Evolutionary conservation across 2,888 invertebrate genomes (phyloP).

Genomic region (Apocheima hispidaria): DNA sequence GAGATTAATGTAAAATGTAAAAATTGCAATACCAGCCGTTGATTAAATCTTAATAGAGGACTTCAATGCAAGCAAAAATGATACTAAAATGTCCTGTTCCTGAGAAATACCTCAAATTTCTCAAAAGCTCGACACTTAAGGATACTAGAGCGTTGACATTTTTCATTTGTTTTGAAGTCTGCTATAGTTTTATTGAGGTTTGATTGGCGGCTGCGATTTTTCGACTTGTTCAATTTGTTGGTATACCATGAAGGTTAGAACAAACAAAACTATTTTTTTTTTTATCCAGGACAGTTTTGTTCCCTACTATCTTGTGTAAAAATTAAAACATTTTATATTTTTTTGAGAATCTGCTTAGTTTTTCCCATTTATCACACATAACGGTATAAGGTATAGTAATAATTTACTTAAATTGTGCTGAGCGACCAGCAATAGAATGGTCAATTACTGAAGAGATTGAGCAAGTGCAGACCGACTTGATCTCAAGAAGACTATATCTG

Average conservation of each 20-base stretch:
- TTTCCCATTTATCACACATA: constrained; percentile 15
- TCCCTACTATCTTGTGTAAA: constrained; percentile 1
- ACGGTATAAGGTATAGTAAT: background rate
- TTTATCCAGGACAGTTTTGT: constrained; percentile 6
- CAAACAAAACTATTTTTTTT: background rate
- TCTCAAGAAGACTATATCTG: constrained; percentile 8
- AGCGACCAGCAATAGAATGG: constrained; percentile 6
- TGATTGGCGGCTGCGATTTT: too few species aligned
- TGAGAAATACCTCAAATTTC: too few species aligned
- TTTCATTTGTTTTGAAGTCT: too few species aligned
- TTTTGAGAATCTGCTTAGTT: background rate
- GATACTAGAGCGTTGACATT: too few species aligned
- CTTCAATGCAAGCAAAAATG: too few species aligned
- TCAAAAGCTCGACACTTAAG: too few species aligned
- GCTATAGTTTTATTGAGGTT: too few species aligned
- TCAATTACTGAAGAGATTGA: constrained; percentile 11
- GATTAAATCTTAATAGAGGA: too few species aligned
- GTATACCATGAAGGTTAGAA: too few species aligned
- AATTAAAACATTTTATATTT: background rate
- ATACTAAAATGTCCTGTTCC: too few species aligned
- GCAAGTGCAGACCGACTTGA: constrained; percentile 8
- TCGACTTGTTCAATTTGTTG: too few species aligned
- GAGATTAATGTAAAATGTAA: background rate
- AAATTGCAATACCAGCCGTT: too few species aligned
- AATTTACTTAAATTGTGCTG: constrained; percentile 11